These are phyloP conservation scores for Plemyria rubiginata DNA, from an alignment of 2,888 invertebrate species.

Conservation along the genomic window DNA sequence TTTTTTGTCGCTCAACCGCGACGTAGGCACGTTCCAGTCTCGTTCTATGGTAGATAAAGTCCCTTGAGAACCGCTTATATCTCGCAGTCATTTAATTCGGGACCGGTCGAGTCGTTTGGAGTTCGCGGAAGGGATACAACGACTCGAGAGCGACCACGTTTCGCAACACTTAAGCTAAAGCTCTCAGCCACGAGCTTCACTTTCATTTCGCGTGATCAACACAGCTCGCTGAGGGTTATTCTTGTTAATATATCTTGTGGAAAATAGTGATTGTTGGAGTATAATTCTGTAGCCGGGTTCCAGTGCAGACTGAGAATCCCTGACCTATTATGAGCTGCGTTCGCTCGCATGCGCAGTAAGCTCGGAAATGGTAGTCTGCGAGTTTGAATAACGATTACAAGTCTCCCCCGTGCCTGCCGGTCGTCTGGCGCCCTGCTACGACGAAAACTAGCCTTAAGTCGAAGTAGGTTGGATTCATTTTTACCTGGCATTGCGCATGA, in stretches of 20 bases:
- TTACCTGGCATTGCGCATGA: conserved; percentile 29
- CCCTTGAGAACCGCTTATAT: conserved; percentile 53
- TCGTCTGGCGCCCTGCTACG: conserved; percentile 65
- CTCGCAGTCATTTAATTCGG: conserved; percentile 57
- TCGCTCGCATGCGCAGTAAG: conserved; percentile 74
- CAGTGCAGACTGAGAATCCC: conserved; percentile 76
- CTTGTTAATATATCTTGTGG: conserved; percentile 44
- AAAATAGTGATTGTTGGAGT: conserved; percentile 66
- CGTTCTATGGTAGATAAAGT: conserved; percentile 48
- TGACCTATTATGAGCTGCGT: conserved; percentile 73
- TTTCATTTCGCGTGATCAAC: conserved; percentile 48
- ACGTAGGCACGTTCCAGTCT: conserved; percentile 54
- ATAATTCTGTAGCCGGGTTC: conserved; percentile 68
- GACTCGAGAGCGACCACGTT: conserved; percentile 35
- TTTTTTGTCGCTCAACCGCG: conserved; percentile 42
- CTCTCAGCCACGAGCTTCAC: conserved; percentile 38
- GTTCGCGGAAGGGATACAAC: conserved; percentile 50
- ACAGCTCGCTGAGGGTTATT: conserved; percentile 40
- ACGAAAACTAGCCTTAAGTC: conserved; percentile 56
- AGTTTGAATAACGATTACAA: conserved; percentile 79
- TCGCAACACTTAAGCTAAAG: conserved; percentile 35
- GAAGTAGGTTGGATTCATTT: conserved; percentile 41
- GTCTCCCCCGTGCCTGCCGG: conserved; percentile 63
- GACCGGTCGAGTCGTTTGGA: conserved; percentile 52
- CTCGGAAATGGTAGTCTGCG: conserved; percentile 68